Conservation (phyloP, 2,888 invertebrate genomes). For the Orchesella flavescens region DNA sequence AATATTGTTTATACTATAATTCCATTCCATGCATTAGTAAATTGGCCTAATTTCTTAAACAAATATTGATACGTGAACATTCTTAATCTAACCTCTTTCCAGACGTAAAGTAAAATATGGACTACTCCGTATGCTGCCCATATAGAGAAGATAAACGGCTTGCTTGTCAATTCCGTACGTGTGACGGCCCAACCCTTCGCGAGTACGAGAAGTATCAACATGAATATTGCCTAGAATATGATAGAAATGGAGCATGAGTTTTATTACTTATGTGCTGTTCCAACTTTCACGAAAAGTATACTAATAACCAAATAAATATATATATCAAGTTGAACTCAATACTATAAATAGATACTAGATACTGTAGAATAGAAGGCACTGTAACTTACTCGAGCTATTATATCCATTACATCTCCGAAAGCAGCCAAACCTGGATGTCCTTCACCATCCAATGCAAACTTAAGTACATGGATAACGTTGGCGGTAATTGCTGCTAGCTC, state of each 20-base stretch:
- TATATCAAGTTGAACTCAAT: constrained; percentile 23
- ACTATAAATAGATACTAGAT: neutral
- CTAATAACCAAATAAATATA: too few relatives aligned
- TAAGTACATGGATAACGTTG: constrained; percentile 90
- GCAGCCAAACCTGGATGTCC: constrained; percentile 87
- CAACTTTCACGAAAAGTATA: constrained; percentile 42
- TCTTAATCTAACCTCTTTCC: constrained; percentile 86
- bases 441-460: constrained; percentile 92
- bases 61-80: neutral
- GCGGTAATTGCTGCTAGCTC: constrained; percentile 90
- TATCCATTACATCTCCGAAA: constrained; percentile 93
- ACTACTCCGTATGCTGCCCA: constrained; percentile 94
- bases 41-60: too few relatives aligned
- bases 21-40: neutral
- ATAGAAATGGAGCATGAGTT: too few relatives aligned
- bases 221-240: constrained; percentile 87
- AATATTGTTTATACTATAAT: constrained; percentile 3
- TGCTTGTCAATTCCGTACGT: constrained; percentile 89
- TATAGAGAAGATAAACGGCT: constrained; percentile 86
- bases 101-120: constrained; percentile 92
- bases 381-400: constrained; percentile 86
- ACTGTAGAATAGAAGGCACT: neutral
- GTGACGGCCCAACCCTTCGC: constrained; percentile 85
- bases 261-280: too few relatives aligned
- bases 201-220: constrained; percentile 90